These are phyloP conservation scores for Pygoscelis adeliae DNA, from an alignment of 2,113 vertebrate genomes.

Conservation along the genomic window DNA sequence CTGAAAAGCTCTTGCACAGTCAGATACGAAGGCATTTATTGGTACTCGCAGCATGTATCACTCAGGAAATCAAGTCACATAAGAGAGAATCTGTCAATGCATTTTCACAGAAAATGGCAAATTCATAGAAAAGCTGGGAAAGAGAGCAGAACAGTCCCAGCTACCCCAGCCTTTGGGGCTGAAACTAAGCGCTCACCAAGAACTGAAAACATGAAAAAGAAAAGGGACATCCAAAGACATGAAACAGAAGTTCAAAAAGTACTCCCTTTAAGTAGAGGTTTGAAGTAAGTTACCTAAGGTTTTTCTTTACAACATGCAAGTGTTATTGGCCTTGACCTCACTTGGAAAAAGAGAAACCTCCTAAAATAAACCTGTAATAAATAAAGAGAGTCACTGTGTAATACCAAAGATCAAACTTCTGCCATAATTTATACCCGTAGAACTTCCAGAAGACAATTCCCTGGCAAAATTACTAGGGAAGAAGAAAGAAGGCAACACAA, in stretches of 20 bases:
- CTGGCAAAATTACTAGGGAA: neutral
- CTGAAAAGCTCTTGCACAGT: neutral
- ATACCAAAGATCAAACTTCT: neutral
- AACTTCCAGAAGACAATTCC: neutral
- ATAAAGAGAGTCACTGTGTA: accelerated
- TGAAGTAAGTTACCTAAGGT: neutral
- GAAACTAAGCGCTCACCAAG: neutral
- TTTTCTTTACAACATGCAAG: neutral
- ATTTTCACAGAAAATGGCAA: neutral
- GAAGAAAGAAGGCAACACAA: neutral
- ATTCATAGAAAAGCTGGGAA: neutral
- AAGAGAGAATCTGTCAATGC: neutral
- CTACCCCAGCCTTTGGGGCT: neutral
- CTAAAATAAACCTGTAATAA: neutral
- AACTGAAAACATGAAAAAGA: neutral
- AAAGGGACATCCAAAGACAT: neutral
- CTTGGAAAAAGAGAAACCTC: neutral
- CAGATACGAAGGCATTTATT: neutral
- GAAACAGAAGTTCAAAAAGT: neutral
- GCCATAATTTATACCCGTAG: neutral
- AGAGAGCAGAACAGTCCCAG: neutral
- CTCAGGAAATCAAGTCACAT: neutral
- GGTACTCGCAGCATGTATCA: neutral
- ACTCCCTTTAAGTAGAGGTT: neutral
- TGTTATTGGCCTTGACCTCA: neutral